These are phyloP conservation scores for Epirrhoe tristata DNA, from an alignment of 2,888 invertebrate genomes.

Conservation along the genomic window DNA sequence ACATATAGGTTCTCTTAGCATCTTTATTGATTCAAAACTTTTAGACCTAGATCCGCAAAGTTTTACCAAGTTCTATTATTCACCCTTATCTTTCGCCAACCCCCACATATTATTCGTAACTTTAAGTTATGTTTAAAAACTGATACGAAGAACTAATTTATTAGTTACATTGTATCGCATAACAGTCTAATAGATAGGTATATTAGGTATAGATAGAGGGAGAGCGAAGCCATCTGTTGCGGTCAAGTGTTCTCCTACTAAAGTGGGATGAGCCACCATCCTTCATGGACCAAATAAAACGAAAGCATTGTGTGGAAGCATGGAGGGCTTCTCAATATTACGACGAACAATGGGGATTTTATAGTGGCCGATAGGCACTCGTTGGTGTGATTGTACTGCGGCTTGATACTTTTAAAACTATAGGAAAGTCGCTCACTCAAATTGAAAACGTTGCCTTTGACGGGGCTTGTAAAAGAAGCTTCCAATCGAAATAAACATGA, in stretches of 20 bases:
- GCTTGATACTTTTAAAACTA: slow-evolving; percentile 14
- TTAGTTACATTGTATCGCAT: slow-evolving; percentile 18
- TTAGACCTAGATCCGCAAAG: no score
- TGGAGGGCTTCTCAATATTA: slow-evolving; percentile 31
- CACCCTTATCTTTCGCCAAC: background rate
- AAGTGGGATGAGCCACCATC: slow-evolving; percentile 67
- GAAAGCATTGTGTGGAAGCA: slow-evolving; percentile 35
- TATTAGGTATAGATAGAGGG: slow-evolving; percentile 55
- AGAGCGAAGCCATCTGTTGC: slow-evolving; percentile 74
- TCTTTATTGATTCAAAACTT: no score
- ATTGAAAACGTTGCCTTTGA: slow-evolving; percentile 3
- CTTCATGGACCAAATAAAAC: slow-evolving; percentile 70
- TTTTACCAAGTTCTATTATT: background rate
- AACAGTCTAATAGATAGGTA: background rate
- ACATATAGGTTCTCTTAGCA: no score
- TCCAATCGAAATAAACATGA: background rate
- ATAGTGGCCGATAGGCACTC: slow-evolving; percentile 22
- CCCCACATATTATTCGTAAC: background rate
- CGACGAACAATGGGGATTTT: slow-evolving; percentile 30
- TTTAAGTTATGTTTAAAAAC: background rate
- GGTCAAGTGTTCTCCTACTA: slow-evolving; percentile 68
- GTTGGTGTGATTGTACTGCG: slow-evolving; percentile 6
- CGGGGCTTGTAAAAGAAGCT: background rate
- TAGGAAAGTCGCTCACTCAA: background rate
- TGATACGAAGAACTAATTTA: slow-evolving; percentile 3